These are phyloP conservation scores for Papilio aristodemus DNA, from an alignment of 1,140 invertebrate species.

Conservation along the genomic window DNA sequence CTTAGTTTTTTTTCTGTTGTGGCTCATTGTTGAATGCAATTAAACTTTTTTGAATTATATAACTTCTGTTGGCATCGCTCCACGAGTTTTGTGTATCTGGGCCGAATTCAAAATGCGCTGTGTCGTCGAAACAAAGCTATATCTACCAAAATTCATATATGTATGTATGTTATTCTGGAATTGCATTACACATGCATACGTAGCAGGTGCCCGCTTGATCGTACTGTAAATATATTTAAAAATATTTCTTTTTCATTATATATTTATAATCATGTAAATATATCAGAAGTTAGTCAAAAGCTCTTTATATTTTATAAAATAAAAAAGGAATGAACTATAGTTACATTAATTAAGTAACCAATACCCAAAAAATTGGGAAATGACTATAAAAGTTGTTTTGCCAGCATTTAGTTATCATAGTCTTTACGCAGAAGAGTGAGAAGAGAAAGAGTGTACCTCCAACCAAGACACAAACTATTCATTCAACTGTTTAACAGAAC, in stretches of 20 bases:
- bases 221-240: not conserved
- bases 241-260: not conserved
- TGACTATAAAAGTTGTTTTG: no score
- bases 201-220: not conserved
- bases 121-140: conserved; percentile 8
- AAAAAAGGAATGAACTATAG: no score
- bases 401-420: no score
- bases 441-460: no score
- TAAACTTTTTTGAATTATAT: conserved; percentile 11
- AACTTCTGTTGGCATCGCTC: conserved; percentile 5
- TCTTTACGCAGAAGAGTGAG: no score
- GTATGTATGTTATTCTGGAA: not conserved
- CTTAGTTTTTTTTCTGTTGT: not conserved
- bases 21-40: conserved; percentile 6
- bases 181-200: conserved; percentile 21
- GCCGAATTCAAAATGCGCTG: conserved; percentile 14
- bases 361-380: no score
- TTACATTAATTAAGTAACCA: no score
- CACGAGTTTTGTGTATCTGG: conserved; percentile 26
- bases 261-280: no score
- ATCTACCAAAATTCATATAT: not conserved
- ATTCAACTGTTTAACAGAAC: no score
- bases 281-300: no score
- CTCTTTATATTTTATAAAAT: no score
- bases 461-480: no score